Conservation (phyloP, 2,888 invertebrate species). For the Perdita meconis region DNA sequence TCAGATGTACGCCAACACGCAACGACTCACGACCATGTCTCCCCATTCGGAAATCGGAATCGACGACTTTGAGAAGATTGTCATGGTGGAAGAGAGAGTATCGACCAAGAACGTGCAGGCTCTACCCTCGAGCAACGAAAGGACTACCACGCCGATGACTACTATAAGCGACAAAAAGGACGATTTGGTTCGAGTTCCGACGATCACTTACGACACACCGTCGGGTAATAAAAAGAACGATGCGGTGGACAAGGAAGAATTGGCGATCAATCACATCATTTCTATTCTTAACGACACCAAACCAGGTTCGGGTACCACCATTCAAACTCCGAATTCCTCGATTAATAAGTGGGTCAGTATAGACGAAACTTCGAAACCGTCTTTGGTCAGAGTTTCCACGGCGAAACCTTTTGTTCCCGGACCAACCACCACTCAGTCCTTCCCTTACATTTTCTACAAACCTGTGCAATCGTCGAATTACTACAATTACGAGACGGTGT, state of each 20-base stretch:
- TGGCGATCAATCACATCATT: slow-evolving; percentile 84
- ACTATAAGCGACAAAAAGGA: slow-evolving; percentile 66
- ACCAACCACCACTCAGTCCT: slow-evolving; percentile 70
- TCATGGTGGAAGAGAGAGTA: slow-evolving; percentile 64
- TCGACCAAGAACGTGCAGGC: slow-evolving; percentile 61
- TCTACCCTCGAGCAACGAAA: slow-evolving; percentile 26
- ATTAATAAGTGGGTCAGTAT: slow-evolving; percentile 80
- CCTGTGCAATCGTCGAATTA: slow-evolving; percentile 76
- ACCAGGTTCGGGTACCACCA: slow-evolving; percentile 71
- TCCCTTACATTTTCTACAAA: slow-evolving; percentile 78
- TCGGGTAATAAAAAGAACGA: slow-evolving; percentile 80
- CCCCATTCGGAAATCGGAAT: slow-evolving; percentile 17
- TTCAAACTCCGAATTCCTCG: slow-evolving; percentile 71
- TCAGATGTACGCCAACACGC: slow-evolving; percentile 67
- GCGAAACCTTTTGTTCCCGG: slow-evolving; percentile 61
- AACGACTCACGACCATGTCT: slow-evolving; percentile 50
- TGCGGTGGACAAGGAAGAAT: slow-evolving; percentile 79
- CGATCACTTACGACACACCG: slow-evolving; percentile 78
- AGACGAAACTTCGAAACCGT: slow-evolving; percentile 80
- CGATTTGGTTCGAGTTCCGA: slow-evolving; percentile 82
- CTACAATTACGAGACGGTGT: slow-evolving; percentile 77
- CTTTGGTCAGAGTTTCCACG: slow-evolving; percentile 70
- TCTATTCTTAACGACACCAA: slow-evolving; percentile 83
- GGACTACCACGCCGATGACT: slow-evolving; percentile 77
- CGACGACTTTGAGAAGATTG: slow-evolving; percentile 33